Conservation (phyloP, 2,797 vertebrate genomes). For the Apogon hyalosoma region DNA sequence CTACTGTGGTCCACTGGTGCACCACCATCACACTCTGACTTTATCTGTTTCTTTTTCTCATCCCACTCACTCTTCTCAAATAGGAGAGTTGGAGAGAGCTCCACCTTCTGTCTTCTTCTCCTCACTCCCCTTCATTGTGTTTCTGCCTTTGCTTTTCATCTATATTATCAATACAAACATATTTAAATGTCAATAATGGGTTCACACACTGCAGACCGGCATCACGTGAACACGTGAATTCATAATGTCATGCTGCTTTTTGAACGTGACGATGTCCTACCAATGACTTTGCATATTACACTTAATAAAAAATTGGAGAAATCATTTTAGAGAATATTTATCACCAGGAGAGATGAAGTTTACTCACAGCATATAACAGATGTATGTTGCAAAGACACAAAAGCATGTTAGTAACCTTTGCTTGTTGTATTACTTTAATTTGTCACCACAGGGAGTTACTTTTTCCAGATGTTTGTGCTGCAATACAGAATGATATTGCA, state of each 20-base stretch:
- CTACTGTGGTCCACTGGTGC: constrained; percentile 52
- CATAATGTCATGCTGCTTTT: not conserved
- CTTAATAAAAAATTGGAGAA: constrained; percentile 12
- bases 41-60: constrained; percentile 34
- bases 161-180: constrained; percentile 5
- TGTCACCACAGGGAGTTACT: not conserved
- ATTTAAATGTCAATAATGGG: constrained; percentile 2
- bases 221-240: too few relatives aligned
- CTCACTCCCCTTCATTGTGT: not conserved
- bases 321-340: not conserved
- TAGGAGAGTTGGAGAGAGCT: constrained; percentile 8
- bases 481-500: not conserved
- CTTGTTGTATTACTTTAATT: not conserved
- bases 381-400: not conserved
- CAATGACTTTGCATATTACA: not conserved
- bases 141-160: constrained; percentile 10
- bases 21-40: constrained; percentile 43
- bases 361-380: not conserved
- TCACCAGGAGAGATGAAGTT: not conserved
- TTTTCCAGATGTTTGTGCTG: constrained; percentile 11
- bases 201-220: not conserved
- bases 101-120: constrained; percentile 4
- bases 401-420: not conserved
- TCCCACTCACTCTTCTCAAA: constrained; percentile 43
- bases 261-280: not conserved